Evolutionary conservation across 1,140 invertebrate genomes (phyloP), one percentile per base, ranked within the genome.

Genomic region (Drosophila kikkawai): DNA sequence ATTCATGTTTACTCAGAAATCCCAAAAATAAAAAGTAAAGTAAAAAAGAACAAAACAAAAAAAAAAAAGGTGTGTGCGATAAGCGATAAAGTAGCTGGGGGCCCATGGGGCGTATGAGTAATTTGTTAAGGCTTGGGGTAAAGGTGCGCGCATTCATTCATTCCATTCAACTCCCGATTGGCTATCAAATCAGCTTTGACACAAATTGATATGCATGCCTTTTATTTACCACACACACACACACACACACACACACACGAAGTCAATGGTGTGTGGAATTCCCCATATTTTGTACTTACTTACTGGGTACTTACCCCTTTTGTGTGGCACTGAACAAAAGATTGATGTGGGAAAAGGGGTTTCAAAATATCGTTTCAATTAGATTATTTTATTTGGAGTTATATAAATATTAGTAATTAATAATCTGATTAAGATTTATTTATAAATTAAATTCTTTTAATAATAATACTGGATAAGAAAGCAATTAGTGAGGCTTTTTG

Each of bases 101-200:
- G 47, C 58, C 64, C 58, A 75, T 51, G 61, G 29, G 69, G 69
- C 82, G 79, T 79, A 86, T 85, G 82, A 59, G 75, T 82, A 81
- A 81, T 79, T 12, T 19, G 29, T 9, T 19, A 41, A 42, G 51
- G 60, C 67, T 37, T 32, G 39, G 39, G 9, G 66, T 41, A 37
- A 73, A 66, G 64, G 64, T 66, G 64, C 36, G 57, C 44, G 44
- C 36, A 45, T 42, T 36, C 53, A 55, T 55, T 55, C 26, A 61
- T 36, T 55, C 32, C 68, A 41, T 67, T 69, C 63, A 73, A 71
- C 51, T 39, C 51, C 42, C 51, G 67, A 73, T 56, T 71, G 69
- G 69, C 67, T 29, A 73, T 71, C 69, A 71, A 73, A 71, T 73
- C 67, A 15, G 44, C 36, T 71, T 32, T 73, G 69, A 73, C 69